phyloP scores from a whole-genome alignment of 2,888 invertebrate genomes.

The Sinelater perroti region DNA sequence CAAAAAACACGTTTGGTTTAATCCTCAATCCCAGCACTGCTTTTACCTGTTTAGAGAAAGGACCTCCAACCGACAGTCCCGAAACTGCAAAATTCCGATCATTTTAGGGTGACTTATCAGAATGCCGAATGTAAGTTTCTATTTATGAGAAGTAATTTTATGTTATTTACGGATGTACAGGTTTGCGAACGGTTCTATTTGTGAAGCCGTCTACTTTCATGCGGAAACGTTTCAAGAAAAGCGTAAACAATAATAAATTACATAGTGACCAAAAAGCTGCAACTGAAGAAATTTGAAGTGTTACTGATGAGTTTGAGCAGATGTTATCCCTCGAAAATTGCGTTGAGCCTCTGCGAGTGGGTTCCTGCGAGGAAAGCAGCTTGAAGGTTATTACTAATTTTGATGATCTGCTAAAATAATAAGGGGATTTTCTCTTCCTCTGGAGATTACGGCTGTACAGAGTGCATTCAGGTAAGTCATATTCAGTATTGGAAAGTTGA shows the following conservation, averaged over 20 bases:
- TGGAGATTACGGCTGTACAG: constrained; percentile 82
- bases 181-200: constrained; percentile 91
- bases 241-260: constrained; percentile 74
- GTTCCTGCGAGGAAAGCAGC: constrained; percentile 77
- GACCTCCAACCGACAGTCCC: constrained; percentile 80
- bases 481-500: too few relatives aligned
- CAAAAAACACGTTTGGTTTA: constrained; percentile 63
- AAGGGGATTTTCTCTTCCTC: constrained; percentile 74
- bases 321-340: constrained; percentile 63
- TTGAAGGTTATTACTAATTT: constrained; percentile 69
- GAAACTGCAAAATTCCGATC: constrained; percentile 71
- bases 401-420: constrained; percentile 76
- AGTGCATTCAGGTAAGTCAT: constrained; percentile 66
- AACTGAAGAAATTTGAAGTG: constrained; percentile 47
- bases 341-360: constrained; percentile 61
- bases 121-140: constrained; percentile 73
- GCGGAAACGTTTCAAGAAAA: constrained; percentile 68
- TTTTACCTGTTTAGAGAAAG: constrained; percentile 78
- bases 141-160: background rate
- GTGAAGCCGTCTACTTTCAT: constrained; percentile 89
- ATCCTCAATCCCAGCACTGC: constrained; percentile 75
- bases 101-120: constrained; percentile 91
- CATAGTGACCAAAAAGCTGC: constrained; percentile 58
- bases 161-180: constrained; percentile 54
- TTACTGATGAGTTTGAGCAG: constrained; percentile 74